A percentile compares a stretch with the other conserved stretches of the same genome.
These are phyloP conservation scores for Andrena bucephala DNA, from an alignment of 2,888 invertebrate species.

Conservation along the genomic window DNA sequence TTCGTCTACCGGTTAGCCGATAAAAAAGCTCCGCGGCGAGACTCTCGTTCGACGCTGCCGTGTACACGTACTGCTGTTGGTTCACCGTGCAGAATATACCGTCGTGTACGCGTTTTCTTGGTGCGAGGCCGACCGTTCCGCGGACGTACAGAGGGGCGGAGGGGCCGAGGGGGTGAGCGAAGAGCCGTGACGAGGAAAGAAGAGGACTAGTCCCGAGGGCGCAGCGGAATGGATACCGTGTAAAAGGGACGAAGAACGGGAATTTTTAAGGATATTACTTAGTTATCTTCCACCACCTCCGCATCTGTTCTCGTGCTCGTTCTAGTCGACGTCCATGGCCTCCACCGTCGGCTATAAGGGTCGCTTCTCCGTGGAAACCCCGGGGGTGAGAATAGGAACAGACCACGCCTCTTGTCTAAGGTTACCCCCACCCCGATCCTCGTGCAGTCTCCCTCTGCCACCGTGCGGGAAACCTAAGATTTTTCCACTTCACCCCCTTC, in stretches of 20 bases:
- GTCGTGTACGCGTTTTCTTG: conserved; percentile 56
- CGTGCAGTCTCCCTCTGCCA: conserved; percentile 68
- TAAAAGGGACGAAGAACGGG: conserved; percentile 34
- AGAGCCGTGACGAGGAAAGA: conserved; percentile 21
- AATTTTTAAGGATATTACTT: conserved; percentile 64
- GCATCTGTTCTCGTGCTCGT: conserved; percentile 68
- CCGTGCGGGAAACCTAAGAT: conserved; percentile 79
- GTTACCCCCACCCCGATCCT: conserved; percentile 79
- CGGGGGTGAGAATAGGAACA: conserved; percentile 76
- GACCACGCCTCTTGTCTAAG: conserved; percentile 85
- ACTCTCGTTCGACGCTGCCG: conserved; percentile 64
- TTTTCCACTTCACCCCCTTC: conserved; percentile 78
- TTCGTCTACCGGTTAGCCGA: conserved; percentile 77
- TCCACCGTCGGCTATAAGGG: conserved; percentile 71
- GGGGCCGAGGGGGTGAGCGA: conserved; percentile 24
- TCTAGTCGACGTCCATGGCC: conserved; percentile 70
- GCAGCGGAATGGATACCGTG: background rate
- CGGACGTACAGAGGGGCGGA: conserved; percentile 41
- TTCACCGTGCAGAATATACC: conserved; percentile 42
- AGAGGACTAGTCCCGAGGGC: conserved; percentile 6
- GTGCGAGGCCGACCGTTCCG: conserved; percentile 36
- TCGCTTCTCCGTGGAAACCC: conserved; percentile 73
- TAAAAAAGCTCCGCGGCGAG: conserved; percentile 81
- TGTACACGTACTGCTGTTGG: conserved; percentile 50
- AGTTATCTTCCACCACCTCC: conserved; percentile 65